Base-by-base conservation (phyloP, 1,140 invertebrate species). In the Brachionus calyciflorus region DNA sequence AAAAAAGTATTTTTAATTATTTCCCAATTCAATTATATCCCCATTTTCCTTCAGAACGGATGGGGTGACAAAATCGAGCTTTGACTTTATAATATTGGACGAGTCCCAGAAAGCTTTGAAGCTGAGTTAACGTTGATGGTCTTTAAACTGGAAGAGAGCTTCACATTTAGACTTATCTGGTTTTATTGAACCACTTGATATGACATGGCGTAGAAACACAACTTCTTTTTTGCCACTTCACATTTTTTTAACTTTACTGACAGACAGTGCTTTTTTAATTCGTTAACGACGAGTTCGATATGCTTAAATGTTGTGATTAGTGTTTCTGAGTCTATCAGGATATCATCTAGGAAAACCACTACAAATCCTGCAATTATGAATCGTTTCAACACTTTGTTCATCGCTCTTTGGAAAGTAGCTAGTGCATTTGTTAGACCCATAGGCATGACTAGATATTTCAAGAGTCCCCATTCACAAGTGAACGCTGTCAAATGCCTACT, bases 61-160 rank as follows among this genome's bases (percentile, higher is more conserved):
- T n/a, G n/a, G n/a, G n/a, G n/a, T n/a, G n/a, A n/a, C n/a, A n/a
- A n/a, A n/a, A n/a, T n/a, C n/a, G n/a, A n/a, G n/a, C 73, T 80
- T 84, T 28, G 79, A 81, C 0, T 80, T 79, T 26, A 60, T 80
- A 80, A 55, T 78, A 80, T 10, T 77, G 73, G 17, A 26, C 48
- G 40, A 80, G 77, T 3, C 81, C 81, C 1, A 84, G 37, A 40
- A 82, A 83, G 46, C 79, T 75, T n/a, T 75, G 26, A 1, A 53
- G 17, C 40, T 75, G 49, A 7, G 30, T 53, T 17, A 55, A 9
- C 17, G 30, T 75, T 30, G 9, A 53, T 37, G 70, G 70, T 28
- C 21, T 9, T 44, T 30, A n/a, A 24, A 33, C 24, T 28, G 40
- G 14, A 30, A 68, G 12, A 68, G 10, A 28, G 41, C 41, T 30